phyloP scores from a whole-genome alignment of 2,113 vertebrate genomes.

The Pristiophorus japonicus region DNA sequence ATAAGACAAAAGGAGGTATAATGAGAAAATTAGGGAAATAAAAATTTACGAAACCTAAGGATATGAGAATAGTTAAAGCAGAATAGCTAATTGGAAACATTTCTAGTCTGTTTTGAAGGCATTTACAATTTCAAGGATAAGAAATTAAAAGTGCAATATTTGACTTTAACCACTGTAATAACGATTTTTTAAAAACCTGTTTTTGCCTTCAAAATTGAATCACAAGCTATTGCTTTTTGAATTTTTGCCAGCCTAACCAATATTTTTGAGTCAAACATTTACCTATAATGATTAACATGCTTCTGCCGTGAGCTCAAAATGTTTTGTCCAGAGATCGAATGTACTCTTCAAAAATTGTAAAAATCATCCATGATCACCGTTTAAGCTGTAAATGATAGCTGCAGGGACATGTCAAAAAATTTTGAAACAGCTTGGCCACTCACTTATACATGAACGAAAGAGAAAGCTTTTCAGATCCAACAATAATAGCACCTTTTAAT shows the following conservation, averaged over 20 bases:
- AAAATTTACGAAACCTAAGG: no score
- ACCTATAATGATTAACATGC: background rate
- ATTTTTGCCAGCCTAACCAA: no score
- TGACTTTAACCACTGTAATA: no score
- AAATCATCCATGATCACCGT: background rate
- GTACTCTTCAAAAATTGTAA: background rate
- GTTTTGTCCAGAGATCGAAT: background rate
- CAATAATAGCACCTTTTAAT: no score
- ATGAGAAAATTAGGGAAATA: no score
- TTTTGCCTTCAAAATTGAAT: no score
- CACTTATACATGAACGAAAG: background rate
- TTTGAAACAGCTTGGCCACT: background rate
- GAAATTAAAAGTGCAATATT: background rate
- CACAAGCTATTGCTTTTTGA: no score
- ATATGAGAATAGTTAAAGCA: no score
- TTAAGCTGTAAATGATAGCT: background rate
- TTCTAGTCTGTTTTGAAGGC: background rate
- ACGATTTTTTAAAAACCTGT: no score
- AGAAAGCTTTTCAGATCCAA: background rate
- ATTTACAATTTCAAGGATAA: background rate
- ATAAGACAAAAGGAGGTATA: no score
- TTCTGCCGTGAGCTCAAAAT: background rate
- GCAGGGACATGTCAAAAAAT: background rate
- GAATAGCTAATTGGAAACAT: background rate
- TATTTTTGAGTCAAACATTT: background rate